Base-by-base conservation (phyloP, 2,888 invertebrate genomes). In the Acanthococcus lagerstroemiae region DNA sequence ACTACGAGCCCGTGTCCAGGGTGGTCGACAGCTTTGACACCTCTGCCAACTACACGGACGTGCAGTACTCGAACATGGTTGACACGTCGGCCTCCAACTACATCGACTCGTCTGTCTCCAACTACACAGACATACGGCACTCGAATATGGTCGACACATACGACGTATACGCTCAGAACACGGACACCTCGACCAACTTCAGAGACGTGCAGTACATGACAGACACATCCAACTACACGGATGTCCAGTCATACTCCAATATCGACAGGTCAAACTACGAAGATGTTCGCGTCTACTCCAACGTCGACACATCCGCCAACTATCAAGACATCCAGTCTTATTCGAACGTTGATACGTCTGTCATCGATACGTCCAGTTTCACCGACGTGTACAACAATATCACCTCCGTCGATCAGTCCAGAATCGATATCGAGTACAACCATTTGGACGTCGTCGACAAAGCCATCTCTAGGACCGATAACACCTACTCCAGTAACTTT, bases 401-500 rank as follows among this genome's bases (percentile, higher is more conserved):
- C n/a, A 15, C 37, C 37, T 9, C 12, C n/a, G 37, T 37, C 12
- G 37, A 37, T n/a, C n/a, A 37, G 12, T n/a, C 12, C 12, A 37
- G n/a, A 15, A 37, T 37, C n/a, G 37, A 37, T 3, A 37, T n/a
- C 12, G n/a, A n/a, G n/a, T n/a, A n/a, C n/a, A n/a, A n/a, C n/a
- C n/a, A n/a, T n/a, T 9, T 37, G n/a, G 37, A 37, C 3, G n/a
- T 9, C 12, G 37, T 37, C 12, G 37, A 37, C n/a, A 37, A n/a
- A 37, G 52, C 24, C 5, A n/a, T n/a, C n/a, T n/a, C n/a, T n/a
- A n/a, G n/a, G n/a, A n/a, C n/a, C n/a, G n/a, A n/a, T n/a, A 22
- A 52, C 4, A 22, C 52, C 7, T 52, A 22, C 24, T 24, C 37
- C 24, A 63, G 37, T 37, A 63, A 63, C 24, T 22, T 63, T 7